Conservation (phyloP, 2,888 invertebrate genomes). For the Coronaproctus castanopsis region DNA sequence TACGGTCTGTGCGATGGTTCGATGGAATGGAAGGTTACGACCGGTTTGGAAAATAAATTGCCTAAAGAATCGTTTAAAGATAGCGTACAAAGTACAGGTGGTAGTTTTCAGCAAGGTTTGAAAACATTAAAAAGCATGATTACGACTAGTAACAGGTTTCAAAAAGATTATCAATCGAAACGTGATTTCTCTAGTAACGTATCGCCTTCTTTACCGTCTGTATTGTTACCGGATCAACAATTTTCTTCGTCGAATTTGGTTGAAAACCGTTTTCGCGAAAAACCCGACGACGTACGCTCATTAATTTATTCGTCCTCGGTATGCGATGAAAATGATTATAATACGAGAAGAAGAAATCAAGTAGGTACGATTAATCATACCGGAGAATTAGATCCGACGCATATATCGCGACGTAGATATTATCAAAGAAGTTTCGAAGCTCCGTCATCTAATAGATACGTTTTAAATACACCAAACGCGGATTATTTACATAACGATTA, state of each 20-base stretch:
- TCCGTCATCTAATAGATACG: too few relatives aligned
- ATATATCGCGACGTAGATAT: too few relatives aligned
- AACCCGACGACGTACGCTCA: not conserved
- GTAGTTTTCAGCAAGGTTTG: not conserved
- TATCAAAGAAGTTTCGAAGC: not conserved
- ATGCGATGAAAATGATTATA: not conserved
- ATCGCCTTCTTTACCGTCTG: not conserved
- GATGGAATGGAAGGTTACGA: not conserved
- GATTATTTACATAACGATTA: not conserved
- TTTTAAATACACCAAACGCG: not conserved
- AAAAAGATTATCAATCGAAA: not conserved
- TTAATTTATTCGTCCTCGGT: too few relatives aligned
- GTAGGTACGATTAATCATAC: not conserved
- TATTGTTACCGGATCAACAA: not conserved
- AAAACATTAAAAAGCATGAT: not conserved
- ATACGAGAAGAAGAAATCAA: not conserved
- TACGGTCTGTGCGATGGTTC: constrained; percentile 40
- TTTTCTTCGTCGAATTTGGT: not conserved
- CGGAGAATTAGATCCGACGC: not conserved
- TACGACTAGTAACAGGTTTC: not conserved
- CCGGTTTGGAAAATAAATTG: not conserved
- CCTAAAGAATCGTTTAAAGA: not conserved
- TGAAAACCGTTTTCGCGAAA: not conserved
- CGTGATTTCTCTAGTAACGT: not conserved
- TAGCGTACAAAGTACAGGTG: not conserved